A percentile compares a stretch with the other conserved stretches of the same genome.
Evolutionary conservation across 2,797 vertebrate species (phyloP).

Genomic region (Intellagama lesueurii): DNA sequence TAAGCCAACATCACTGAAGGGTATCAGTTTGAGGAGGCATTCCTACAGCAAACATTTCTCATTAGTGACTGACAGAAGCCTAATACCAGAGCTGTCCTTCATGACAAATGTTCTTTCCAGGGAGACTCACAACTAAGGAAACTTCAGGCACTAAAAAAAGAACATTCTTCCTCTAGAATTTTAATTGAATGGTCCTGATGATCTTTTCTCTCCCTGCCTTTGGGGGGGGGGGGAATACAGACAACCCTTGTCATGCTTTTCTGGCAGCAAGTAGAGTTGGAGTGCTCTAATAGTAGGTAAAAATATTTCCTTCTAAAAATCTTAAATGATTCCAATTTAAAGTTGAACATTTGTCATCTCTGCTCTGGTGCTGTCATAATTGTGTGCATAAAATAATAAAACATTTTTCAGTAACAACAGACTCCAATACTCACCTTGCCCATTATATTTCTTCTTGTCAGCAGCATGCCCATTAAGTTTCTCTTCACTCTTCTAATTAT

Average conservation of each 20-base stretch:
- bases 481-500: conserved; percentile 18
- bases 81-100: background rate
- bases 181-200: conserved; percentile 43
- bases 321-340: conserved; percentile 26
- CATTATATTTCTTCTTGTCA: conserved; percentile 8
- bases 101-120: conserved; percentile 20
- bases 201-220: conserved; percentile 17
- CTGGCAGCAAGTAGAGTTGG: conserved; percentile 42
- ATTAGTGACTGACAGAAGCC: conserved; percentile 31
- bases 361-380: conserved; percentile 44
- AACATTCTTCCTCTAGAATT: background rate
- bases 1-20: background rate
- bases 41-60: background rate
- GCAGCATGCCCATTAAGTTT: conserved; percentile 27
- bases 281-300: conserved; percentile 2
- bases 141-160: background rate
- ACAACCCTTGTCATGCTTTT: conserved; percentile 21
- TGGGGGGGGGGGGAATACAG: background rate
- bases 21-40: background rate
- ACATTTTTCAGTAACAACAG: conserved; percentile 4
- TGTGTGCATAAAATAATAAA: conserved; percentile 44
- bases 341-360: conserved; percentile 50
- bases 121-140: conserved; percentile 10
- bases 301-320: conserved; percentile 36
- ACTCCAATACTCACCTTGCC: background rate